Evolutionary conservation across 1,140 invertebrate genomes (phyloP).

Genomic region (Euwallacea fornicatus): DNA sequence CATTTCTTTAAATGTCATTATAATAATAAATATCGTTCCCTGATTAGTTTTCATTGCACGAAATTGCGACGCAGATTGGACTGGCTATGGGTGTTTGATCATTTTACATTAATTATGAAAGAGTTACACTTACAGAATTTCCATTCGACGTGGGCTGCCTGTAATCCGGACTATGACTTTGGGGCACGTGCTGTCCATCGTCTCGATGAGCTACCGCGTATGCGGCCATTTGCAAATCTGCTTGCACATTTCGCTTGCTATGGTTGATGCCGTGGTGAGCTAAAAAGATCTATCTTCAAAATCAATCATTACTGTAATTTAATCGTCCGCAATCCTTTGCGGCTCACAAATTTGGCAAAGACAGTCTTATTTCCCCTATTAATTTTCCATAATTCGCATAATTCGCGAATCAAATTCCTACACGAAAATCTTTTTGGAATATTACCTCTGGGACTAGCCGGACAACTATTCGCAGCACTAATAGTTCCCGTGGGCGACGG

Average conservation of each 20-base stretch:
- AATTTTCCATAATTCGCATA: too few relatives aligned
- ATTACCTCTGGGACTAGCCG: slow-evolving; percentile 84
- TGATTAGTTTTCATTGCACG: neutral
- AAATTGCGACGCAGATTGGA: neutral
- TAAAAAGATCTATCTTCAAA: slow-evolving; percentile 12
- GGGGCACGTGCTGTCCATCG: slow-evolving; percentile 50
- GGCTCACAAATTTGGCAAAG: too few relatives aligned
- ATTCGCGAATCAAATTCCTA: too few relatives aligned
- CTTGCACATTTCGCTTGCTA: slow-evolving; percentile 65
- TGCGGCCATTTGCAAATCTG: slow-evolving; percentile 71
- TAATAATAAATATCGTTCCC: neutral
- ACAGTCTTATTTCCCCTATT: too few relatives aligned
- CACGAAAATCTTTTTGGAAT: neutral
- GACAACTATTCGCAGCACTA: slow-evolving; percentile 93
- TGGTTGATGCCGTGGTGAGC: slow-evolving; percentile 49
- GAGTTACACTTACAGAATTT: slow-evolving; percentile 53
- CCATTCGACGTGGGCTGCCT: slow-evolving; percentile 58
- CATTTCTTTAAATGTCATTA: slow-evolving; percentile 8
- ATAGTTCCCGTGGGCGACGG: slow-evolving; percentile 90
- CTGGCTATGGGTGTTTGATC: too few relatives aligned
- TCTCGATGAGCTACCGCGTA: slow-evolving; percentile 59
- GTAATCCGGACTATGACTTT: slow-evolving; percentile 53
- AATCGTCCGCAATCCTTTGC: too few relatives aligned
- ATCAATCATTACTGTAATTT: too few relatives aligned
- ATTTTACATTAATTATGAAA: slow-evolving; percentile 3